phyloP scores from a whole-genome alignment of 2,797 vertebrate species.

The Bovichtus diacanthus region DNA sequence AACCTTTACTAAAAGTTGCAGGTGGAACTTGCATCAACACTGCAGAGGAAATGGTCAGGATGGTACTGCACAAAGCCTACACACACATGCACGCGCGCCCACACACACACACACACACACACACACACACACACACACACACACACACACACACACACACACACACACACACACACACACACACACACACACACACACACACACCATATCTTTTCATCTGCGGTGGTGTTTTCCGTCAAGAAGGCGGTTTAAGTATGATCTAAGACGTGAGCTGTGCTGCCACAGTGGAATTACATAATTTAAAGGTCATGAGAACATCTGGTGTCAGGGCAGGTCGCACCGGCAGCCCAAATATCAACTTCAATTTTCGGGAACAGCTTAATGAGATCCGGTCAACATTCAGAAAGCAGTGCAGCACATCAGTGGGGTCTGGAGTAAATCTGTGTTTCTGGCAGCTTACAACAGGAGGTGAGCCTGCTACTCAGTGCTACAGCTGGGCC shows the following conservation, averaged over 20 bases:
- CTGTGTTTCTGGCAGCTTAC: conserved; percentile 52
- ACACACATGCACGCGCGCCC: too few relatives aligned
- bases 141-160: too few relatives aligned
- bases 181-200: too few relatives aligned
- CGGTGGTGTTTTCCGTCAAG: conserved; percentile 10
- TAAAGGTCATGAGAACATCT: conserved; percentile 56
- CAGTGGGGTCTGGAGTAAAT: conserved; percentile 34
- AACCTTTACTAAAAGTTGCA: background rate
- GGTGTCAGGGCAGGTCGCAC: conserved; percentile 16
- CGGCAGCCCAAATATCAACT: conserved; percentile 34
- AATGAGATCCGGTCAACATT: conserved; percentile 41
- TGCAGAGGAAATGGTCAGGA: background rate
- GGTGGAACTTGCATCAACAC: background rate
- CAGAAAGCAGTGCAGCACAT: conserved; percentile 22
- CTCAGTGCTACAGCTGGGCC: conserved; percentile 15
- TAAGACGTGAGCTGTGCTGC: conserved; percentile 1
- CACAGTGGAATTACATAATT: conserved; percentile 16
- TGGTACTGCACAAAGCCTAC: background rate
- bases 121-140: too few relatives aligned
- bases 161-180: too few relatives aligned
- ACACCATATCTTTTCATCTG: conserved; percentile 6
- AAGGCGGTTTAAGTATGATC: background rate
- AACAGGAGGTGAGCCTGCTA: conserved; percentile 41
- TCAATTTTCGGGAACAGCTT: conserved; percentile 26
- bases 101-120: too few relatives aligned